These are phyloP conservation scores for Drosophila algonquin DNA, from an alignment of 2,888 invertebrate genomes.

Conservation along the genomic window DNA sequence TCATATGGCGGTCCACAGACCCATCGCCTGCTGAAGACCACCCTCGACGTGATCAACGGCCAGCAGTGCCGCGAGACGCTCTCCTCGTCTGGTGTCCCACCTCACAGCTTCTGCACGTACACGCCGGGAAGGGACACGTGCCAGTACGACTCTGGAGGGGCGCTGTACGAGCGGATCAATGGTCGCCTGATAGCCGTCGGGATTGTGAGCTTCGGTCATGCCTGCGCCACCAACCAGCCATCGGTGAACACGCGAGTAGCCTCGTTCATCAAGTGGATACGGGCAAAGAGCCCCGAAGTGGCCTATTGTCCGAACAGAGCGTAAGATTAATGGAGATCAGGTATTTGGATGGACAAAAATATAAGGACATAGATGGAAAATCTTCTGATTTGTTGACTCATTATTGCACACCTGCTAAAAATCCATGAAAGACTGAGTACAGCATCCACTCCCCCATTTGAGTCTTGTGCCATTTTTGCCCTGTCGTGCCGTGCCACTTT, in stretches of 20 bases:
- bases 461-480: not conserved
- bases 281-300: slow-evolving; percentile 79
- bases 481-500: slow-evolving; percentile 28
- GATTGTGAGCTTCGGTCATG: slow-evolving; percentile 85
- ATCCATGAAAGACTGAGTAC: not conserved
- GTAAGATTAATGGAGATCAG: not conserved
- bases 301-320: slow-evolving; percentile 71
- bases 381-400: not conserved
- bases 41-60: slow-evolving; percentile 84
- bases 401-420: not conserved
- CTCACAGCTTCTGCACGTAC: slow-evolving; percentile 85
- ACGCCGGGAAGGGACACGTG: slow-evolving; percentile 85
- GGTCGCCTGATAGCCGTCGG: slow-evolving; percentile 85
- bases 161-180: slow-evolving; percentile 84
- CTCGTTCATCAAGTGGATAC: slow-evolving; percentile 86
- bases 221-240: slow-evolving; percentile 85
- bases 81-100: slow-evolving; percentile 47
- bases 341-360: too few relatives aligned
- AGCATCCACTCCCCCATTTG: not conserved
- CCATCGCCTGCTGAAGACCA: slow-evolving; percentile 84
- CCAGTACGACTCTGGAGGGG: slow-evolving; percentile 86
- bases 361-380: not conserved
- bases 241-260: slow-evolving; percentile 86
- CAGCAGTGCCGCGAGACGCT: slow-evolving; percentile 82
- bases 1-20: slow-evolving; percentile 85